Percentiles rank a stretch among this genome's conserved stretches.
These are phyloP conservation scores for Rhagium mordax DNA, from an alignment of 2,888 invertebrate species.

Conservation along the genomic window DNA sequence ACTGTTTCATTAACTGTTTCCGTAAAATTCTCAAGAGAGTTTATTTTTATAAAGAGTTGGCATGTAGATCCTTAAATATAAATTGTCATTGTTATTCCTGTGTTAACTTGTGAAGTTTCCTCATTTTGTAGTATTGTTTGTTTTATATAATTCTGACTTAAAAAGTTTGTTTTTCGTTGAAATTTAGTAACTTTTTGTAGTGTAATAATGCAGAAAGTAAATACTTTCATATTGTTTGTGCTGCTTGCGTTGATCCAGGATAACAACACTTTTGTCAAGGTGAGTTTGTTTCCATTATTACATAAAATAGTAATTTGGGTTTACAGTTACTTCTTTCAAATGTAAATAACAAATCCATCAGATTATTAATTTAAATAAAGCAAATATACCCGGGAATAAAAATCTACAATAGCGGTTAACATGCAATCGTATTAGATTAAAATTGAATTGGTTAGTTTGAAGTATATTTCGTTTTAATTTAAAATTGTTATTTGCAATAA, in stretches of 20 bases:
- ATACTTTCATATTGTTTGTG: slow-evolving; percentile 22
- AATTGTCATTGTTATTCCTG: background rate
- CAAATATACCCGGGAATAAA: background rate
- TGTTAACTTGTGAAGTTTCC: background rate
- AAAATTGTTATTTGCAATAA: background rate
- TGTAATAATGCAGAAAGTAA: slow-evolving; percentile 33
- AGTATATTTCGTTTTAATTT: background rate
- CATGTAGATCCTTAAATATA: background rate
- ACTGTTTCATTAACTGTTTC: too few relatives aligned
- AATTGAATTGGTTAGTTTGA: background rate
- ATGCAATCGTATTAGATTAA: background rate
- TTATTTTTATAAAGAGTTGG: background rate
- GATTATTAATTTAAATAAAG: background rate
- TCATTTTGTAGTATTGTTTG: background rate
- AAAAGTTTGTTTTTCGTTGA: background rate
- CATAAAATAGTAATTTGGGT: background rate
- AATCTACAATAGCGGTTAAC: background rate
- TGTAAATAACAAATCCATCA: background rate
- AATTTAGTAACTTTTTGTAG: slow-evolving; percentile 31
- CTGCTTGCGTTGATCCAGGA: slow-evolving; percentile 70
- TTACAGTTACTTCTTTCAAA: background rate
- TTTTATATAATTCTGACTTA: background rate
- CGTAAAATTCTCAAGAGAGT: background rate
- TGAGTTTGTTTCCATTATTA: slow-evolving; percentile 65
- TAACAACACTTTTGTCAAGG: slow-evolving; percentile 82